Evolutionary conservation across 2,888 invertebrate species (phyloP).

Genomic region (Diabrotica balteata): DNA sequence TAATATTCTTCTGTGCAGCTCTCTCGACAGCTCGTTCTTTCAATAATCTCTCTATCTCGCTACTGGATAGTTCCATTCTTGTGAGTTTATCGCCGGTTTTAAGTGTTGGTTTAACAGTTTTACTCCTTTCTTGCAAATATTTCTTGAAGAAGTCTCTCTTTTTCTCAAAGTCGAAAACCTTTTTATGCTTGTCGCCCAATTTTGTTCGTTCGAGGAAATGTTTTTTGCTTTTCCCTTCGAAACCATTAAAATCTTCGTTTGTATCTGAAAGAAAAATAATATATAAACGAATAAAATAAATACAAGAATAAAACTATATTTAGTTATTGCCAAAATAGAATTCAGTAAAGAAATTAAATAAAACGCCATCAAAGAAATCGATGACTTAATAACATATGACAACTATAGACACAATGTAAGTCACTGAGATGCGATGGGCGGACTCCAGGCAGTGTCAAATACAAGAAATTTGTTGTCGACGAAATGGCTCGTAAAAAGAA

Average conservation of each 20-base stretch:
- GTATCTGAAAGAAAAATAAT: not conserved
- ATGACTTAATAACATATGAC: too few relatives aligned
- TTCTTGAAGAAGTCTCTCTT: conserved; percentile 33
- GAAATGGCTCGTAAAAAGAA: too few relatives aligned
- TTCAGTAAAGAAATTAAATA: too few relatives aligned
- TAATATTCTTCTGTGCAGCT: conserved; percentile 47
- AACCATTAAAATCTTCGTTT: too few relatives aligned
- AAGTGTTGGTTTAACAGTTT: conserved; percentile 15
- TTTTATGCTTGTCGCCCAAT: conserved; percentile 37
- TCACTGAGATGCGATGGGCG: too few relatives aligned
- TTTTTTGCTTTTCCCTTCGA: conserved; percentile 33
- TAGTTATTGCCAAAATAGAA: too few relatives aligned
- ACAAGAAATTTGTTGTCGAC: too few relatives aligned
- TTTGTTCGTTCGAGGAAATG: conserved; percentile 36
- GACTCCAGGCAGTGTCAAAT: too few relatives aligned
- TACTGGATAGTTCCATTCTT: conserved; percentile 33
- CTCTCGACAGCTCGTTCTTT: conserved; percentile 50
- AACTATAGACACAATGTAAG: too few relatives aligned
- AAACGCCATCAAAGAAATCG: too few relatives aligned
- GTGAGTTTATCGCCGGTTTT: conserved; percentile 22
- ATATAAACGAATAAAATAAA: not conserved
- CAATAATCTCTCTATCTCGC: conserved; percentile 51
- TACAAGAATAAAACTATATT: too few relatives aligned
- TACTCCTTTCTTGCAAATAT: conserved; percentile 26
- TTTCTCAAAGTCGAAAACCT: conserved; percentile 29